Percentiles rank a stretch among this genome's conserved stretches.
These are phyloP conservation scores for Morone saxatilis DNA, from an alignment of 2,113 vertebrate genomes.

Conservation along the genomic window DNA sequence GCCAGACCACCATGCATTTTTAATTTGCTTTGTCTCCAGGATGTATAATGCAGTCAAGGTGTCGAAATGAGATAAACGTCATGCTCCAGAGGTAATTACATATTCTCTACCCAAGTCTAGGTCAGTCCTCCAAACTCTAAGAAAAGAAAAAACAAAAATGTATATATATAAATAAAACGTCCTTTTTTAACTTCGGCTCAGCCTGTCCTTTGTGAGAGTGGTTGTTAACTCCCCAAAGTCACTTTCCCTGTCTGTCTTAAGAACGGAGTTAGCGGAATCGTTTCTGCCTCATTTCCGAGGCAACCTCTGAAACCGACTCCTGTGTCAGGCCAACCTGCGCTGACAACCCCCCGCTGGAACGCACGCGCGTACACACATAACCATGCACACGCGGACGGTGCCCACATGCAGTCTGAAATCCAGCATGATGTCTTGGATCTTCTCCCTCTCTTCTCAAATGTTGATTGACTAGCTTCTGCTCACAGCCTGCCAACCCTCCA, in stretches of 20 bases:
- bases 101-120: conserved; percentile 33
- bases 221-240: conserved; percentile 75
- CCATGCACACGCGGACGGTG: not conserved
- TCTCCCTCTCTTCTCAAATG: conserved; percentile 61
- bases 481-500: conserved; percentile 66
- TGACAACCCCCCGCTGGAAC: conserved; percentile 72
- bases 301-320: conserved; percentile 77
- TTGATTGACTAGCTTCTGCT: conserved; percentile 73
- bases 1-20: conserved; percentile 62
- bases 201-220: conserved; percentile 47
- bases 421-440: conserved; percentile 62
- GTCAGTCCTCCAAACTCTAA: conserved; percentile 47
- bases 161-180: conserved; percentile 27
- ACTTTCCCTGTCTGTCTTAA: conserved; percentile 72
- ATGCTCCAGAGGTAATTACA: conserved; percentile 61
- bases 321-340: conserved; percentile 69
- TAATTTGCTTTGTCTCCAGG: conserved; percentile 63
- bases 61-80: conserved; percentile 59
- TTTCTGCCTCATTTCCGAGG: conserved; percentile 76
- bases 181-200: conserved; percentile 26
- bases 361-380: not conserved
- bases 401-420: conserved; percentile 33
- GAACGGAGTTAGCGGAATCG: conserved; percentile 61
- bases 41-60: conserved; percentile 55
- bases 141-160: not conserved